Base-by-base conservation (phyloP, 2,797 vertebrate species). In the Percopsis omiscomaycus region DNA sequence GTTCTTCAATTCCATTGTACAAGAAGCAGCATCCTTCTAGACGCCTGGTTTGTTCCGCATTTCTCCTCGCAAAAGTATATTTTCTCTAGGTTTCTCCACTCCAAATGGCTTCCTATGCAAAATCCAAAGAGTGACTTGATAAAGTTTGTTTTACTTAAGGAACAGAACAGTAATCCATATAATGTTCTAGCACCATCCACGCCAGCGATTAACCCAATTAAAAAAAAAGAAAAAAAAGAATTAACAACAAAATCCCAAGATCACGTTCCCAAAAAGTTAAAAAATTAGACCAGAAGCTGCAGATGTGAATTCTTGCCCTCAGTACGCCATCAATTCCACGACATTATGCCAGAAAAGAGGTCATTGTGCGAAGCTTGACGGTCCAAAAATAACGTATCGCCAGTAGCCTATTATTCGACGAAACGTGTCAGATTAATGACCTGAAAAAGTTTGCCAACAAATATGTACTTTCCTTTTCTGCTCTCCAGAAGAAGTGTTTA, bases 21-120 rank as follows among this genome's bases (percentile, higher is more conserved):
- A 85, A 79, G 85, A 87, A 82, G 80, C 89, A 91, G 84, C 93
- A 93, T 93, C 90, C 90, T 93, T 88, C 90, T 91, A 88, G 84
- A 82, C 84, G 86, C 84, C 75, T 81, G 82, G 81, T 80, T 69
- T 59, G 68, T 79, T 88, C 89, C 84, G 81, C 89, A 88, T 89
- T 84, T 71, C 81, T 81, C 68, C 69, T 66, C 75, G 79, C 74
- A 55, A 70, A 72, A 61, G 61, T 52, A 53, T 48, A 0, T 53
- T 74, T 61, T 64, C 63, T 28, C 69, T 65, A 9, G 5, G 3
- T 49, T 72, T 64, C 14, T 55, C 30, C 58, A 3, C 73, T 61
- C 68, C 61, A 16, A 3, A 0, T 65, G 50, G 12, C 71, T 77
- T 68, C n/a, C 32, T 22, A 59, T 59, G 48, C 55, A 68, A 75